A percentile compares a stretch with the other conserved stretches of the same genome.
phyloP scores from a whole-genome alignment of 37 sponge, comb jelly and placozoan species.

The Diacarnus erythraeanus region DNA sequence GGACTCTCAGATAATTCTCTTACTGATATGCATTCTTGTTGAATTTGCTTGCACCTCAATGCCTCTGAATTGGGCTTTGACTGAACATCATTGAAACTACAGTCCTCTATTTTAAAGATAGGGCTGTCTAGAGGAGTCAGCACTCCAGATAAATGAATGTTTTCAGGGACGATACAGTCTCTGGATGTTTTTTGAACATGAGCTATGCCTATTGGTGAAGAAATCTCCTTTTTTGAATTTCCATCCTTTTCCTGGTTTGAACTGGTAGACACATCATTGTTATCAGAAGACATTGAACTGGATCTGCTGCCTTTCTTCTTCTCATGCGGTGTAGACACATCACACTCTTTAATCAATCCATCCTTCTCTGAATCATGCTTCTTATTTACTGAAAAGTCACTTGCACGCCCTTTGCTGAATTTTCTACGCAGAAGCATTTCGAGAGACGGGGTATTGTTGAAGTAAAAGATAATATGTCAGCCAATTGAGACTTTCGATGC shows the following conservation, averaged over 20 bases:
- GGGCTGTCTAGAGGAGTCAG: background rate
- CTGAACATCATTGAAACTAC: background rate
- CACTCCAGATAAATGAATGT: background rate
- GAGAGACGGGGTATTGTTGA: no score
- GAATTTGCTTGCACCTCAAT: background rate
- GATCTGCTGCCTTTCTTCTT: no score
- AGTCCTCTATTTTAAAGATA: constrained; percentile 5
- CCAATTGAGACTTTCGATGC: no score
- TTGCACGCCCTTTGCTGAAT: background rate
- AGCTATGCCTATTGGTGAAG: background rate
- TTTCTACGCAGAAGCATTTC: no score
- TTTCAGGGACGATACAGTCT: background rate
- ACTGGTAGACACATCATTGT: no score
- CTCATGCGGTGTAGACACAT: no score
- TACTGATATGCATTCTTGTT: background rate
- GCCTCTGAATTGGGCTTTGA: background rate
- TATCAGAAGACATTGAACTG: no score
- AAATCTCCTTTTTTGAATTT: background rate
- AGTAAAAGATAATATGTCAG: no score
- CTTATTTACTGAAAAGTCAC: background rate
- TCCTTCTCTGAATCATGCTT: no score
- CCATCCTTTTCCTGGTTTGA: no score
- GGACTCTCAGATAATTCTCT: constrained; percentile 1
- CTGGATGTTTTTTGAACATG: background rate
- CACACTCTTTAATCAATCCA: no score